These are phyloP conservation scores for Tolypeutes matacus DNA, from an alignment of 2,797 vertebrate species.

Conservation along the genomic window DNA sequence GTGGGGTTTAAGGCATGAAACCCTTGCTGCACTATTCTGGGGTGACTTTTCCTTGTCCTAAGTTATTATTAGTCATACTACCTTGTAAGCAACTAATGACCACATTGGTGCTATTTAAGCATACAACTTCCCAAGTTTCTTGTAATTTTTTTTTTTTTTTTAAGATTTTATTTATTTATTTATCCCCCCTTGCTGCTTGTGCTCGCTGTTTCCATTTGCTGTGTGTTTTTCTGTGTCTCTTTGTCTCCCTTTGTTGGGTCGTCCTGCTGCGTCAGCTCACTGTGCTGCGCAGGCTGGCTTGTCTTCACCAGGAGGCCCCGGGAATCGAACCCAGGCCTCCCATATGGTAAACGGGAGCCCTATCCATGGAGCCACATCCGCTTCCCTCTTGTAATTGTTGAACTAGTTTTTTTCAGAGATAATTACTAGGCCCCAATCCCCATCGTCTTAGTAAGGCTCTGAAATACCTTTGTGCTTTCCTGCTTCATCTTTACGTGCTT, in stretches of 20 bases:
- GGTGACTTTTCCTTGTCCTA: conserved; percentile 13
- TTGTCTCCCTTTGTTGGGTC: too few species aligned
- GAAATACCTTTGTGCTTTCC: conserved; percentile 45
- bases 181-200: too few species aligned
- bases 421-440: not conserved
- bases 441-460: conserved; percentile 18
- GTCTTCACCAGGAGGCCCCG: too few species aligned
- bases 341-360: too few species aligned
- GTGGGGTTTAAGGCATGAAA: conserved; percentile 37
- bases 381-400: conserved; percentile 41
- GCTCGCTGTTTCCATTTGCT: too few species aligned
- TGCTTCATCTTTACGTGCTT: conserved; percentile 29
- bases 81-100: not conserved
- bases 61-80: not conserved
- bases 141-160: too few species aligned
- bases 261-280: too few species aligned
- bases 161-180: too few species aligned
- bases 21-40: not conserved
- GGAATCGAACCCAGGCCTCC: too few species aligned
- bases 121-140: not conserved
- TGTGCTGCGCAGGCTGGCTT: too few species aligned
- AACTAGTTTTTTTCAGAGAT: conserved; percentile 39
- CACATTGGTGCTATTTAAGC: conserved; percentile 3
- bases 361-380: too few species aligned
- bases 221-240: too few species aligned